Evolutionary conservation across 2,797 vertebrate species (phyloP), one percentile per base, ranked within the genome.

Genomic region (Galaxias olidus): DNA sequence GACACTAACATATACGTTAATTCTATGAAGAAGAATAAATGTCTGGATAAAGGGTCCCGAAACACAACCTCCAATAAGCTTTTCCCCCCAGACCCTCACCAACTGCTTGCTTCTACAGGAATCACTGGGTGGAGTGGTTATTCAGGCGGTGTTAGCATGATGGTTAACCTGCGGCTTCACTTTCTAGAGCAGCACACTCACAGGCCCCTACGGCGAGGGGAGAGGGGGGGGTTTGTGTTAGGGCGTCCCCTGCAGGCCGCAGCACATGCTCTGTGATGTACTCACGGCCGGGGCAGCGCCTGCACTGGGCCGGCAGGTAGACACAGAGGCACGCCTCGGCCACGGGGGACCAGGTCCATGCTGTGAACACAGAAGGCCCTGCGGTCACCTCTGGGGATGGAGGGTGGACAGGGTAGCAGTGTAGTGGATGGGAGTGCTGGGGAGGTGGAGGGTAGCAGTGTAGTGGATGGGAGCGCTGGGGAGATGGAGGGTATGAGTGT

Each of bases 391-490:
- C 8, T 41, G 14, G 15, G 12, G 56, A 11, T n/a, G 57, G 42
- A 46, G 4, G 8, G 6, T 8, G 20, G 14, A 1, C 41, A 18
- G 65, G 10, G 14, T 11, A 43, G 13, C n/a, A n/a, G 18, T 10
- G 63, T 41, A 15, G 30, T 41, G 53, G 42, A 47, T 11, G 10
- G 14, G 9, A 18, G 12, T 4, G 19, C 41, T 40, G 48, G 43
- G 13, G 45, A 44, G 14, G 19, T 30, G 47, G 18, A 13, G n/a
- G 17, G 9, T 13, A 12, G 17, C 41, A 19, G 14, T 42, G 11
- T 45, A 78, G 68, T 85, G 85, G 85, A 80, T 86, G 30, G 85
- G 80, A 74, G 66, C 42, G 73, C 41, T 55, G 68, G 79, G 76
- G 78, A 56, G 1, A 76, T 75, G 65, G 72, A 13, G 30, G 30